Base-by-base conservation (phyloP, 2,113 vertebrate genomes). In the Elephantulus edwardii region DNA sequence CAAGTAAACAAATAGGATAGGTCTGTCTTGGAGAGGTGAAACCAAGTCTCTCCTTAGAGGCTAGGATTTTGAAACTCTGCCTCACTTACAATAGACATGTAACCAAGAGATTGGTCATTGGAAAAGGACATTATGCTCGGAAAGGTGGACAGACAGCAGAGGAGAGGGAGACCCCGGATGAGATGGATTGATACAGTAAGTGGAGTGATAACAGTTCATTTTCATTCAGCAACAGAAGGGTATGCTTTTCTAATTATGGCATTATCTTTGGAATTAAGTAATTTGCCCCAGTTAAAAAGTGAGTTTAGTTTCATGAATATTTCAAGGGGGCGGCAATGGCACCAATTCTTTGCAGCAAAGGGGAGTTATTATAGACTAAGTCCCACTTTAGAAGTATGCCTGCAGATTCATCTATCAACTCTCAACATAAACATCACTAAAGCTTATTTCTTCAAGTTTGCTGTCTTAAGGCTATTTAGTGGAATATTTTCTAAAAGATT, bases 191-290 rank as follows among this genome's bases (percentile, higher is more conserved):
- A n/a, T n/a, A n/a, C n/a, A n/a, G n/a, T n/a, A n/a, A n/a, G n/a
- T n/a, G n/a, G n/a, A n/a, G n/a, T n/a, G n/a, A n/a, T n/a, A n/a
- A n/a, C n/a, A 52, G 40, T 3, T 52, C 75, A 35, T 35, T 83
- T 91, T 75, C 19, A 66, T 35, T 60, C 48, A 40, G 12, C 62
- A 76, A 46, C 72, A 50, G 1, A 62, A 30, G 82, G 17, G 33
- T 58, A 7, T 74, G 3, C 54, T 70, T 83, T 74, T 22, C 80
- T 94, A 52, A 72, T 38, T 5, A 19, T 12, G 40, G n/a, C 35
- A 30, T 56, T 66, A n/a, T 77, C 79, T 82, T 44, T 38, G n/a
- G 93, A 78, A 81, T n/a, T 50, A 93, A 83, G 64, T 35, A 52
- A 52, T 2, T 44, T 58, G 38, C 5, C 42, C 62, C 44, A 75